phyloP scores from a whole-genome alignment of 2,113 vertebrate species.

The Pyrgilauda ruficollis region DNA sequence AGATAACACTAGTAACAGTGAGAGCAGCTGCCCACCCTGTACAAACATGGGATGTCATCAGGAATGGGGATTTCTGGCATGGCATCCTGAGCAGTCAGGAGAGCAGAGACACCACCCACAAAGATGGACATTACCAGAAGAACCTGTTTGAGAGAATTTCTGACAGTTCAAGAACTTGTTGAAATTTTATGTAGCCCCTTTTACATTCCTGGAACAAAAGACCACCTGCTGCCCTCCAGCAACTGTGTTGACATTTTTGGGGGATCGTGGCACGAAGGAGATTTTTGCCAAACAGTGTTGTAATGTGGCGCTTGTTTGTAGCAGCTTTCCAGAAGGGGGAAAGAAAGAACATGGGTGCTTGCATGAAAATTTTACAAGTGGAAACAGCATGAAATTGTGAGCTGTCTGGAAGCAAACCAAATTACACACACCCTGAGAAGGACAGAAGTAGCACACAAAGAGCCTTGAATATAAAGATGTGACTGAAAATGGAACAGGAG shows the following conservation, averaged over 20 bases:
- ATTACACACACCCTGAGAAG: not conserved
- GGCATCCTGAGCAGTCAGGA: not conserved
- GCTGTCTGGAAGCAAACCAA: not conserved
- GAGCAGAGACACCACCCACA: not conserved
- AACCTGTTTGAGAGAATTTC: not conserved
- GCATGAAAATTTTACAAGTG: not conserved
- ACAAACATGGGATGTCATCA: not conserved
- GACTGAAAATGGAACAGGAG: not conserved
- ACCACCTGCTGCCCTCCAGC: not conserved
- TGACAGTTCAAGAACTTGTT: not conserved
- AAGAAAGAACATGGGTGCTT: not conserved
- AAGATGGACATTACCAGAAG: not conserved
- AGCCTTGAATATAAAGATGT: not conserved
- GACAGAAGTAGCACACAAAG: not conserved
- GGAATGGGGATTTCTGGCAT: not conserved
- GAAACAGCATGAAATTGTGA: not conserved
- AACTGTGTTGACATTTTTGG: not conserved
- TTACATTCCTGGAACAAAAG: not conserved
- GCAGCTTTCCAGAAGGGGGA: not conserved
- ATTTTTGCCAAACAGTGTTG: not conserved
- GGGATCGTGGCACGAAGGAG: not conserved
- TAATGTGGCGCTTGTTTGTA: not conserved
- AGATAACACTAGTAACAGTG: not conserved
- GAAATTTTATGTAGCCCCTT: not conserved
- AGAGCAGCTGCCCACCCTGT: not conserved